A percentile compares a stretch with the other conserved stretches of the same genome.
phyloP scores from a whole-genome alignment of 2,113 vertebrate genomes.

The Phalacrocorax pelagicus region DNA sequence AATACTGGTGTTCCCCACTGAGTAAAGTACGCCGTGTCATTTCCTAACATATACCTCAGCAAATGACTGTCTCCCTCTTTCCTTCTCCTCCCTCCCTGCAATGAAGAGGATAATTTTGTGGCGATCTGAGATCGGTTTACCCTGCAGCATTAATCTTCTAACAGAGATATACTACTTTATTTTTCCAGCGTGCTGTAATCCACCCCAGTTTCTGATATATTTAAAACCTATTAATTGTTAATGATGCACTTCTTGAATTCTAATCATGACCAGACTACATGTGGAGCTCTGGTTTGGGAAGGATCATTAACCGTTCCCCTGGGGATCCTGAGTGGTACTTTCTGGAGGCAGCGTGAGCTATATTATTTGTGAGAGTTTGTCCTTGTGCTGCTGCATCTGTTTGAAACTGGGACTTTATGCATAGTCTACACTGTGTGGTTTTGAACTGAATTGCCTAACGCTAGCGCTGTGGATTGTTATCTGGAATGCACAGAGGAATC shows the following conservation, averaged over 20 bases:
- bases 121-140: slow-evolving; percentile 24
- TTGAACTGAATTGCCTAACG: slow-evolving; percentile 19
- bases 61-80: neutral
- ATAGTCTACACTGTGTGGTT: neutral
- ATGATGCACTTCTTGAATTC: slow-evolving; percentile 70
- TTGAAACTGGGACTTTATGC: slow-evolving; percentile 34
- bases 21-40: neutral
- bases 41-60: neutral
- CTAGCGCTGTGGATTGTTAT: slow-evolving; percentile 53
- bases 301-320: slow-evolving; percentile 62
- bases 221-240: slow-evolving; percentile 73
- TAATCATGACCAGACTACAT: slow-evolving; percentile 12
- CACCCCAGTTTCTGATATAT: slow-evolving; percentile 42
- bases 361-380: slow-evolving; percentile 50
- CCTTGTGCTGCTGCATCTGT: slow-evolving; percentile 47
- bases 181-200: slow-evolving; percentile 60
- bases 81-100: neutral
- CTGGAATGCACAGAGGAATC: slow-evolving; percentile 38
- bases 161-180: slow-evolving; percentile 29
- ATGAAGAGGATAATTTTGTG: slow-evolving; percentile 31
- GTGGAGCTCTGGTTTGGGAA: slow-evolving; percentile 53
- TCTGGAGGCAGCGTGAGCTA: slow-evolving; percentile 46
- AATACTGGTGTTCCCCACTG: neutral
- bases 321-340: slow-evolving; percentile 63
- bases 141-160: neutral